phyloP scores from a whole-genome alignment of 2,797 vertebrate species.

The Gallinago nigripennis region DNA sequence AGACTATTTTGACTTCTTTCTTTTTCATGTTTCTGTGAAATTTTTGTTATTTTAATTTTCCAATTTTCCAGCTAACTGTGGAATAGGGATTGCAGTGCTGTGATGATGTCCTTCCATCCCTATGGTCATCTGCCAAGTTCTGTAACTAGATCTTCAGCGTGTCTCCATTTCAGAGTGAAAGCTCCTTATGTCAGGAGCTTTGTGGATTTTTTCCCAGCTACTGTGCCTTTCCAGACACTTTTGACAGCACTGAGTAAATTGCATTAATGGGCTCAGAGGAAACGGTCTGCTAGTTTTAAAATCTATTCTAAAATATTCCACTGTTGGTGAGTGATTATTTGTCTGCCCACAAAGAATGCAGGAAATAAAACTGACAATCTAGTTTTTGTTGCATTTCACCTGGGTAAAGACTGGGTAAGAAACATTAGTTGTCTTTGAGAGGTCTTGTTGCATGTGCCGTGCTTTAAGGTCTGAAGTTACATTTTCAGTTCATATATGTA shows the following conservation, averaged over 20 bases:
- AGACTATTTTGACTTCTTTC: background rate
- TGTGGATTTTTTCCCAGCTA: background rate
- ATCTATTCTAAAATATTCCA: background rate
- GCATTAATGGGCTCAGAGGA: background rate
- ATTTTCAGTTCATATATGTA: background rate
- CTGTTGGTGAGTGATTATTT: background rate
- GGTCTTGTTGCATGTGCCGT: accelerated
- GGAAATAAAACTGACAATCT: background rate
- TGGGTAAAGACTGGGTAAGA: background rate
- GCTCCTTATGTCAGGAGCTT: conserved; percentile 7
- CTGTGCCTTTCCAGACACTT: background rate
- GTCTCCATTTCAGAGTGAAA: background rate
- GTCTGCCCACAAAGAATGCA: background rate
- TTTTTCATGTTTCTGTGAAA: background rate
- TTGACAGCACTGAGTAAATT: conserved; percentile 8
- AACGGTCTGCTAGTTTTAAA: background rate
- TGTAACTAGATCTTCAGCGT: background rate
- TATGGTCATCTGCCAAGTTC: background rate
- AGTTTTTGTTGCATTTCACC: background rate
- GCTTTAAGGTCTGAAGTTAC: background rate
- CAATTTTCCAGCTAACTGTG: background rate
- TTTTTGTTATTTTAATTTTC: background rate
- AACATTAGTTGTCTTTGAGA: background rate
- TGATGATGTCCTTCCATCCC: background rate
- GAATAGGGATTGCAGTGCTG: background rate